A percentile compares a stretch with the other conserved stretches of the same genome.
These are phyloP conservation scores for Desoria tigrina DNA, from an alignment of 2,888 invertebrate species.

Conservation along the genomic window DNA sequence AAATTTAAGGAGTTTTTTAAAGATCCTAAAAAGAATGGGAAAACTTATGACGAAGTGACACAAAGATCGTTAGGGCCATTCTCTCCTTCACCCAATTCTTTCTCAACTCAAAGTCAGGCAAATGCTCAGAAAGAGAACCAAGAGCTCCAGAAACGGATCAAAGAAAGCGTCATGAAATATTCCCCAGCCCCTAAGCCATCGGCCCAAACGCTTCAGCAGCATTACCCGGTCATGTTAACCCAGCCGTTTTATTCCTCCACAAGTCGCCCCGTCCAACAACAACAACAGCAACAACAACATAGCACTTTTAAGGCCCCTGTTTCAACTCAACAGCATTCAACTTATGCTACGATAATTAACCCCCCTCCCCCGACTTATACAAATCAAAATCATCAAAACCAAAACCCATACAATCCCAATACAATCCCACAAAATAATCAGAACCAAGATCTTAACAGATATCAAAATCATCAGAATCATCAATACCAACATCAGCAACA, in stretches of 20 bases:
- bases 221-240: slow-evolving; percentile 13
- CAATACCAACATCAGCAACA: slow-evolving; percentile 4
- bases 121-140: background rate
- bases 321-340: background rate
- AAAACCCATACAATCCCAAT: background rate
- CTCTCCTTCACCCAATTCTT: background rate
- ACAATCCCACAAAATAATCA: background rate
- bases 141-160: slow-evolving; percentile 14
- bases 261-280: slow-evolving; percentile 14
- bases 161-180: slow-evolving; percentile 13
- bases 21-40: slow-evolving; percentile 32
- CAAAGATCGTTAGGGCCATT: background rate
- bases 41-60: slow-evolving; percentile 21
- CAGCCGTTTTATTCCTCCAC: slow-evolving; percentile 1
- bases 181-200: background rate
- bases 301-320: slow-evolving; percentile 12
- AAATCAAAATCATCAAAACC: slow-evolving; percentile 4
- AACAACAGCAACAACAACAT: slow-evolving; percentile 3
- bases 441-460: background rate
- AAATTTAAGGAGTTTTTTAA: slow-evolving; percentile 50
- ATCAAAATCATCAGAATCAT: slow-evolving; percentile 12
- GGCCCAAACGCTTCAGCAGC: slow-evolving; percentile 20
- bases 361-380: too few species aligned
- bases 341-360: background rate
- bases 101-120: background rate